phyloP scores from a whole-genome alignment of 2,797 vertebrate species.

The Chiropotes sagulatus region DNA sequence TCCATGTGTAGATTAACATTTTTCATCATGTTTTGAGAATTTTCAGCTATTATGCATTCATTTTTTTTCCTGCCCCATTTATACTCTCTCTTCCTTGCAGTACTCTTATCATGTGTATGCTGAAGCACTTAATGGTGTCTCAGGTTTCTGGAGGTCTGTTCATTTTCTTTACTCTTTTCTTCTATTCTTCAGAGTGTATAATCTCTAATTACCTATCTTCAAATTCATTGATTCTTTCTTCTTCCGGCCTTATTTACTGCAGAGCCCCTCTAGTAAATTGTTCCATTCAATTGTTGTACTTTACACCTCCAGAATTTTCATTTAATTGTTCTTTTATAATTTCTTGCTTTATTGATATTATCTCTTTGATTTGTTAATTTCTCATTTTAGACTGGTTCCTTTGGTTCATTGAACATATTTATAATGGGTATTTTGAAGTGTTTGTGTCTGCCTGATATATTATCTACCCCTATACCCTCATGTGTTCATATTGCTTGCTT shows the following conservation, averaged over 20 bases:
- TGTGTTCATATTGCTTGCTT: background rate
- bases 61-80: background rate
- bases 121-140: background rate
- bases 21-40: conserved; percentile 22
- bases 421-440: background rate
- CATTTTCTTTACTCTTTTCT: background rate
- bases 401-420: conserved; percentile 32
- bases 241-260: background rate
- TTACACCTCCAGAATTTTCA: background rate
- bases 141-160: background rate
- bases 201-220: background rate
- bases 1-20: background rate
- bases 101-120: background rate
- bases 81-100: background rate
- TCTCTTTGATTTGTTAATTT: background rate
- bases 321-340: background rate
- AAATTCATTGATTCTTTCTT: conserved; percentile 21
- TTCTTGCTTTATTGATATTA: background rate
- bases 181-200: conserved; percentile 7
- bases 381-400: background rate
- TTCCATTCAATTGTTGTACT: background rate
- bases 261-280: background rate
- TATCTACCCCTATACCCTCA: background rate
- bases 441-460: background rate
- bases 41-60: background rate